A percentile compares a stretch with the other conserved stretches of the same genome.
Evolutionary conservation across 2,888 invertebrate species (phyloP).

Genomic region (Spatulosminthurus flaviceps): DNA sequence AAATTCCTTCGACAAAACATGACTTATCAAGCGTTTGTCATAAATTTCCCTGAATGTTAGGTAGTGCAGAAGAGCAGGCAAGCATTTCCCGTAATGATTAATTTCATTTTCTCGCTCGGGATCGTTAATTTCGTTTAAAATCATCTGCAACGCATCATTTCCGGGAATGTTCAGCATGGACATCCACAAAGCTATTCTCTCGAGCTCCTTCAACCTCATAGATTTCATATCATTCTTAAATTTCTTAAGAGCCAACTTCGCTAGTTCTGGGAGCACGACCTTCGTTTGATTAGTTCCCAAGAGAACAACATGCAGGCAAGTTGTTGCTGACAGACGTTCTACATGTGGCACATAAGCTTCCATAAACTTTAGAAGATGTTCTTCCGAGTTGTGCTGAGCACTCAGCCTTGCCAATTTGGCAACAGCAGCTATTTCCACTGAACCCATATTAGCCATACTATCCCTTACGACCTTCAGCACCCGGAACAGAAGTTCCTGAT

Average conservation of each 20-base stretch:
- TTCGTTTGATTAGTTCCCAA: slow-evolving; percentile 69
- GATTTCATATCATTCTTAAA: slow-evolving; percentile 68
- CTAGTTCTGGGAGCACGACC: slow-evolving; percentile 66
- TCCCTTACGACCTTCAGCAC: slow-evolving; percentile 70
- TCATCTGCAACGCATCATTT: slow-evolving; percentile 67
- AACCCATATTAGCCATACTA: slow-evolving; percentile 71
- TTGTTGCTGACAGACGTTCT: slow-evolving; percentile 71
- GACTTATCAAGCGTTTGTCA: slow-evolving; percentile 72
- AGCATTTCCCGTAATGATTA: slow-evolving; percentile 71
- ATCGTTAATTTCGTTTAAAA: slow-evolving; percentile 69
- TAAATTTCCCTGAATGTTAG: slow-evolving; percentile 71
- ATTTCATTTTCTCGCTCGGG: slow-evolving; percentile 69
- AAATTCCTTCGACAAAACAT: slow-evolving; percentile 71
- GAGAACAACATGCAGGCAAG: slow-evolving; percentile 75
- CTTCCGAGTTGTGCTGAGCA: slow-evolving; percentile 62
- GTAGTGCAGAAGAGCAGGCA: slow-evolving; percentile 73
- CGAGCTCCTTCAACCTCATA: slow-evolving; percentile 78
- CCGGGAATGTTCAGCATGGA: slow-evolving; percentile 73
- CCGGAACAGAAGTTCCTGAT: slow-evolving; percentile 68
- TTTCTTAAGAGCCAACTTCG: slow-evolving; percentile 70
- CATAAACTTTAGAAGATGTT: slow-evolving; percentile 69
- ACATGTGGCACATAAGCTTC: slow-evolving; percentile 71
- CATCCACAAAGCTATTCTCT: slow-evolving; percentile 74
- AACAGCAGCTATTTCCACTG: slow-evolving; percentile 74
- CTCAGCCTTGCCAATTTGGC: slow-evolving; percentile 53